These are phyloP conservation scores for Bovichtus variegatus DNA, from an alignment of 2,797 vertebrate species.

Conservation along the genomic window DNA sequence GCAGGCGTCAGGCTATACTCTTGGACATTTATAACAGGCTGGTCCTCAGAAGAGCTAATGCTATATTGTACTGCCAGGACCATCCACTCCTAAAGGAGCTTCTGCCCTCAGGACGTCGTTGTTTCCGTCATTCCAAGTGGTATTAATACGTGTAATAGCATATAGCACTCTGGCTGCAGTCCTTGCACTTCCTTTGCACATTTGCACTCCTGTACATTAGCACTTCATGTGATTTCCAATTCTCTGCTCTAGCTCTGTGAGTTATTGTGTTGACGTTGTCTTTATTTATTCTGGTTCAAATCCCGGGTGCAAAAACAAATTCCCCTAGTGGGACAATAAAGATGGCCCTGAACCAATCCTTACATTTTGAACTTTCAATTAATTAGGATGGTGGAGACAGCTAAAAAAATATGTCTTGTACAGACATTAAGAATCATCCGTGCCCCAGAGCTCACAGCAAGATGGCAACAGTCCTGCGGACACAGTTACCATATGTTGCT, in stretches of 20 bases:
- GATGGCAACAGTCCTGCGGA: no score
- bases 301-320: neutral
- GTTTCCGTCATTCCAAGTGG: neutral
- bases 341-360: no score
- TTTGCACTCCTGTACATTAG: neutral
- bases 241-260: neutral
- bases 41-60: neutral
- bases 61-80: neutral
- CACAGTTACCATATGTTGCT: no score
- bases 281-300: no score
- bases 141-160: neutral
- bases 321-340: neutral
- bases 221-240: neutral
- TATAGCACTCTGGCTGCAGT: neutral
- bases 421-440: no score
- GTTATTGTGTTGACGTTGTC: neutral
- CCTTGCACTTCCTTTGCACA: no score
- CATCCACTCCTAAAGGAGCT: no score
- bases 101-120: neutral
- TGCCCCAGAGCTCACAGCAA: no score
- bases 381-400: no score
- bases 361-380: no score
- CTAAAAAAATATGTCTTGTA: no score
- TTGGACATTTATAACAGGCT: neutral
- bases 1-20: neutral